These are phyloP conservation scores for Drosophila parabipectinata DNA, from an alignment of 1,140 invertebrate species.

Conservation along the genomic window DNA sequence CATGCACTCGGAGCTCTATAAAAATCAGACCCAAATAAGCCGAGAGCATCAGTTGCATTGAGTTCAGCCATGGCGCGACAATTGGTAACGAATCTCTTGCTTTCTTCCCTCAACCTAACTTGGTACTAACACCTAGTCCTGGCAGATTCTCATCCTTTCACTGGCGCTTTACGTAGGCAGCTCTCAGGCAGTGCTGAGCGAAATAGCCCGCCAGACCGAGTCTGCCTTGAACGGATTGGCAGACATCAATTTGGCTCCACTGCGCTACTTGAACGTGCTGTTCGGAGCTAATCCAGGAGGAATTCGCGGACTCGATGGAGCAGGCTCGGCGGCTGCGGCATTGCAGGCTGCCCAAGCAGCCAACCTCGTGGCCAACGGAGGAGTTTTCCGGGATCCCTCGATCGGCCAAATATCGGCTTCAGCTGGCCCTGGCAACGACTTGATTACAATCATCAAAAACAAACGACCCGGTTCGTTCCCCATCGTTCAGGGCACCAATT, in stretches of 20 bases:
- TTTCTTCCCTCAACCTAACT: neutral
- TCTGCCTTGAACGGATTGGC: slow-evolving; percentile 23
- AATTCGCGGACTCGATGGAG: slow-evolving; percentile 12
- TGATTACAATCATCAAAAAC: slow-evolving; percentile 42
- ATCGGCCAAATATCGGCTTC: slow-evolving; percentile 14
- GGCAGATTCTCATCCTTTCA: slow-evolving; percentile 34
- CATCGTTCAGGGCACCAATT: slow-evolving; percentile 4
- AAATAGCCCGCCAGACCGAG: slow-evolving; percentile 18
- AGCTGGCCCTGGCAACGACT: slow-evolving; percentile 24
- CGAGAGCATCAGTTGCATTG: slow-evolving; percentile 23
- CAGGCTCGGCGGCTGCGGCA: neutral
- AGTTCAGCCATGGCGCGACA: slow-evolving; percentile 24
- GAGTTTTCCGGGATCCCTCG: neutral
- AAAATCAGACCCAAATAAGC: slow-evolving; percentile 15
- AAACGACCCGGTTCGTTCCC: neutral
- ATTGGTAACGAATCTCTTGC: slow-evolving; percentile 13
- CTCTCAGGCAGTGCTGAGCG: slow-evolving; percentile 24
- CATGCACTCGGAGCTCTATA: slow-evolving; percentile 25
- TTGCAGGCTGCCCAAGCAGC: slow-evolving; percentile 10
- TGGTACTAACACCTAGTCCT: neutral
- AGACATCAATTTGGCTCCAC: slow-evolving; percentile 24
- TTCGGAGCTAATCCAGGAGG: slow-evolving; percentile 17
- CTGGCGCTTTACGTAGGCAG: slow-evolving; percentile 26
- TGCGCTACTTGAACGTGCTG: slow-evolving; percentile 28
- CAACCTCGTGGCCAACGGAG: neutral